Conservation (phyloP, 2,113 vertebrate genomes). For the Cynopterus brachyotis region DNA sequence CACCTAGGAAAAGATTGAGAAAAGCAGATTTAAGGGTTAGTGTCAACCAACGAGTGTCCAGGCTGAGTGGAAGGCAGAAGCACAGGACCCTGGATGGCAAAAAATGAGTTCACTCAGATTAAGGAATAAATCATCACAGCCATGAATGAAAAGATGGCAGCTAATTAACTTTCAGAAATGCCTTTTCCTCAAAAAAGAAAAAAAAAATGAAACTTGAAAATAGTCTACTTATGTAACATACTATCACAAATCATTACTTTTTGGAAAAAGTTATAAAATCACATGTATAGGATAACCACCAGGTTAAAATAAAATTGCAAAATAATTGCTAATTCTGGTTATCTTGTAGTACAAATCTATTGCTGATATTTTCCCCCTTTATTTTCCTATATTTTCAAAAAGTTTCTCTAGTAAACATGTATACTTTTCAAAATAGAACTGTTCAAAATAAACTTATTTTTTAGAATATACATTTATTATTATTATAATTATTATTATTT, state of each 20-base stretch:
- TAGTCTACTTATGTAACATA: neutral
- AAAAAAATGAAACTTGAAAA: neutral
- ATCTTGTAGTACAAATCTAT: neutral
- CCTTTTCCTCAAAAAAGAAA: neutral
- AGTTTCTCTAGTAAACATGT: neutral
- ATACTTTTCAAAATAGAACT: neutral
- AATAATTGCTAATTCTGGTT: neutral
- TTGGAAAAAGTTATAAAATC: neutral
- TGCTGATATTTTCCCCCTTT: neutral
- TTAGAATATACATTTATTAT: neutral
- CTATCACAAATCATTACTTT: neutral
- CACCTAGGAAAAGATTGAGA: slow-evolving; percentile 84
- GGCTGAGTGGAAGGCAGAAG: neutral
- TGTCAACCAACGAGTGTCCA: accelerated
- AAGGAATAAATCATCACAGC: neutral
- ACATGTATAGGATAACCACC: neutral
- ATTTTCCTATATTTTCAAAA: slow-evolving; percentile 9
- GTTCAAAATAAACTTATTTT: slow-evolving; percentile 1
- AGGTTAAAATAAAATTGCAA: slow-evolving; percentile 30
- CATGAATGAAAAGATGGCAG: neutral
- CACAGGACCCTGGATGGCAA: neutral
- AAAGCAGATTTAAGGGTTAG: neutral
- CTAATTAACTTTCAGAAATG: neutral
- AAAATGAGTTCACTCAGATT: neutral
- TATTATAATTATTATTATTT: neutral